Evolutionary conservation across 2,113 vertebrate genomes (phyloP).

Genomic region (Triplophysa rosa): DNA sequence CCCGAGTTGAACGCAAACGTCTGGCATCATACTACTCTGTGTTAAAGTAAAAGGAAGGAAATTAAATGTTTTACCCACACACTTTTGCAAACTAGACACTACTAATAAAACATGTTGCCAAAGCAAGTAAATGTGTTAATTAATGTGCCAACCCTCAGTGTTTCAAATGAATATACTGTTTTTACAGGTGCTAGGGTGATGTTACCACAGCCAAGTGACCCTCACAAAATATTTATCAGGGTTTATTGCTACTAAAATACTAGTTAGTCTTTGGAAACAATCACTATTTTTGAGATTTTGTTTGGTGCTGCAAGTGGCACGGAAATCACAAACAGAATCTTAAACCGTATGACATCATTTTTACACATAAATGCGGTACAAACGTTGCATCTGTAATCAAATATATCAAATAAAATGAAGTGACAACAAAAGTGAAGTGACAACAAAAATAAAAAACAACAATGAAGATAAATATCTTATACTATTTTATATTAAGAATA

Average conservation of each 20-base stretch:
- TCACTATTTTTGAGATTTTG: too few relatives aligned
- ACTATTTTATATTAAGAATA: too few relatives aligned
- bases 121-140: constrained; percentile 5
- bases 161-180: constrained; percentile 7
- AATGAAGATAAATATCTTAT: too few relatives aligned
- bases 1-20: constrained; percentile 54
- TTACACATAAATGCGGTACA: too few relatives aligned
- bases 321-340: too few relatives aligned
- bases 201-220: neutral
- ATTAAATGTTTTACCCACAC: constrained; percentile 29
- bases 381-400: too few relatives aligned
- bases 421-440: too few relatives aligned
- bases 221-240: neutral
- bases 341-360: too few relatives aligned
- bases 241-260: neutral
- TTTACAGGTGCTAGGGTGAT: neutral
- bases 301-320: too few relatives aligned
- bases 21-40: constrained; percentile 2
- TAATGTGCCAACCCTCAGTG: constrained; percentile 11
- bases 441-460: too few relatives aligned
- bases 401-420: too few relatives aligned
- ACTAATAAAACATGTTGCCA: constrained; percentile 29
- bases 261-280: too few relatives aligned
- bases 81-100: constrained; percentile 22
- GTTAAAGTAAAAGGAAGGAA: constrained; percentile 7